phyloP scores from a whole-genome alignment of 1,140 invertebrate species.

The Watersipora subatra region DNA sequence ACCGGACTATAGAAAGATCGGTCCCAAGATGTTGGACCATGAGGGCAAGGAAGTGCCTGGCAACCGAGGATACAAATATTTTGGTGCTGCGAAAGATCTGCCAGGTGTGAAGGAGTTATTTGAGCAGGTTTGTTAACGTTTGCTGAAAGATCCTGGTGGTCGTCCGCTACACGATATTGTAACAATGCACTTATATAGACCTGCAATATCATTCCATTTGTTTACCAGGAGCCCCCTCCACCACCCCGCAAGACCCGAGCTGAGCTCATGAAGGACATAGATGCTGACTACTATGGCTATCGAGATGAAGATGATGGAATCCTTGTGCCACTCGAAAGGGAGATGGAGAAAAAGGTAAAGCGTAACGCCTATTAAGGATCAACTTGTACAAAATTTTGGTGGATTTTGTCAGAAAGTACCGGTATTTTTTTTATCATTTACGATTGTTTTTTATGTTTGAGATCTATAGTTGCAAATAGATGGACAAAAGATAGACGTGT shows the following conservation, averaged over 20 bases:
- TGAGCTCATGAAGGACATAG: conserved; percentile 93
- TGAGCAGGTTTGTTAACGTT: no score
- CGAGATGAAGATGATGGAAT: conserved; percentile 95
- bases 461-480: no score
- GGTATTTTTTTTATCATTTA: no score
- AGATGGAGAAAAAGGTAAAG: conserved; percentile 52
- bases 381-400: no score
- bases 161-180: neutral
- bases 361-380: neutral
- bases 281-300: conserved; percentile 97
- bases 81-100: conserved; percentile 95
- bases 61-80: conserved; percentile 97
- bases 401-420: no score
- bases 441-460: neutral
- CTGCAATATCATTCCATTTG: conserved; percentile 7
- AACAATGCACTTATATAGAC: neutral
- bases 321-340: conserved; percentile 70
- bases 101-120: conserved; percentile 94
- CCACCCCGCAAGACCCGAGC: conserved; percentile 78
- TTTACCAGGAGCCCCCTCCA: conserved; percentile 53
- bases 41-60: conserved; percentile 89
- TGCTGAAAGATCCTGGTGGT: neutral
- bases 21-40: conserved; percentile 85
- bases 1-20: conserved; percentile 74
- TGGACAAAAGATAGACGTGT: no score